Base-by-base conservation (phyloP, 2,113 vertebrate species). In the Pristiophorus japonicus region DNA sequence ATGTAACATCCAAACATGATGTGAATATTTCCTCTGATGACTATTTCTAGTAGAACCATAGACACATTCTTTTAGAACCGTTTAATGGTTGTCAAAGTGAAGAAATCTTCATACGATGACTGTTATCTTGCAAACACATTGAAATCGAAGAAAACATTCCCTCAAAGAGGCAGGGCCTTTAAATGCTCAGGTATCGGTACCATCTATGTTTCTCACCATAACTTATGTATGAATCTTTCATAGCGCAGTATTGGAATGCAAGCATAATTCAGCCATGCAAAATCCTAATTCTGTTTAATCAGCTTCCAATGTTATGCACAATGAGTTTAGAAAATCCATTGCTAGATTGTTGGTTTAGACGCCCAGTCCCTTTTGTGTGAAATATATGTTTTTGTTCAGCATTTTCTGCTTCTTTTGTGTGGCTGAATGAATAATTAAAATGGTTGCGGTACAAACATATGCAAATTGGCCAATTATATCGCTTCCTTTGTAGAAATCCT, bases 351-450 rank as follows among this genome's bases (percentile, higher is more conserved):
- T 87, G 8, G 27, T 34, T 88, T 88, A 30, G 85, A 88, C 30
- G 3, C 85, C 22, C 24, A 30, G 85, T 24, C 10, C 11, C 27
- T 12, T 88, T 88, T 11, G 85, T 88, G 85, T 34, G 51, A 34
- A 88, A 88, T 88, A 20, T 27, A 87, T 87, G 85, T 88, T 88
- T 88, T 88, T 55, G 24, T 88, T 59, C 55, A 51, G 51, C 47
- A 59, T 51, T 55, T 51, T 55, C 30, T 55, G 47, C 47, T 59
- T 34, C 47, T 88, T 34, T 88, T 88, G 51, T 91, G 55, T 18
- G n/a, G 87, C 87, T 91, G 87, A 91, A 59, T 91, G 87, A 91
- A 91, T 91, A 59, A 91, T 91, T 91, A 91, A 91, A 91, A 91
- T 91, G 30, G 87, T 91, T 62, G 55, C 30, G 10, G 30, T 62